These are phyloP conservation scores for Ips typographus DNA, from an alignment of 1,140 invertebrate species.

Conservation along the genomic window DNA sequence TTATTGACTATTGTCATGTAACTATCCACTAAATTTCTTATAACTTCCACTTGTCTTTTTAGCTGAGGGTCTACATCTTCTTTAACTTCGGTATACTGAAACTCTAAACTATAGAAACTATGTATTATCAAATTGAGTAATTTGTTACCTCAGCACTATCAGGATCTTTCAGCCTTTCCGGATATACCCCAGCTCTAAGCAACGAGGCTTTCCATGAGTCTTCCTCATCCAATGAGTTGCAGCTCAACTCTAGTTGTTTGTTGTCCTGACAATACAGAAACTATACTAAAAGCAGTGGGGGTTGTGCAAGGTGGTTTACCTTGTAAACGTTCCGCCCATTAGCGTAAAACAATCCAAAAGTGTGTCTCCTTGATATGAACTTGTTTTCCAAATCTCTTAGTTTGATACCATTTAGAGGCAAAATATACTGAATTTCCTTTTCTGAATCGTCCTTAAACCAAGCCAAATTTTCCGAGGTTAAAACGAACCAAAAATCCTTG, in stretches of 20 bases:
- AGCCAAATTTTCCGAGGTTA: conserved; percentile 97
- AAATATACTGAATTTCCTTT: conserved; percentile 99
- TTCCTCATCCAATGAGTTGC: conserved; percentile 96
- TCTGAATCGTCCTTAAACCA: conserved; percentile 99
- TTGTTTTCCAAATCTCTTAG: conserved; percentile 86
- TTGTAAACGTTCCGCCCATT: conserved; percentile 95
- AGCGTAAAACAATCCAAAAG: conserved; percentile 97
- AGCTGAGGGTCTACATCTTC: conserved; percentile 88
- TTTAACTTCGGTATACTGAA: conserved; percentile 12
- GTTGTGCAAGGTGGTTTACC: conserved; percentile 53
- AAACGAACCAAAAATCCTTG: conserved; percentile 97
- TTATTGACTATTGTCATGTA: conserved; percentile 99
- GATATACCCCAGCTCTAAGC: conserved; percentile 97
- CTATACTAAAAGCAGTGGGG: neutral
- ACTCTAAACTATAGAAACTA: neutral
- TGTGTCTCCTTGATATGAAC: conserved; percentile 96
- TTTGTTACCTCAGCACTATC: conserved; percentile 13
- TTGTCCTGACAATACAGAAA: conserved; percentile 68
- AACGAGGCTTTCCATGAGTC: conserved; percentile 99
- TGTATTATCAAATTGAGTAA: conserved; percentile 1
- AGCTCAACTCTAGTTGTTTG: conserved; percentile 95
- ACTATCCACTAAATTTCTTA: conserved; percentile 97
- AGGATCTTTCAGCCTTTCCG: conserved; percentile 87
- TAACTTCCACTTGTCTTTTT: conserved; percentile 98
- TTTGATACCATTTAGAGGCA: conserved; percentile 95